Evolutionary conservation across 2,888 invertebrate species (phyloP), one percentile per base, ranked within the genome.

Genomic region (Oxyteleia sp.): DNA sequence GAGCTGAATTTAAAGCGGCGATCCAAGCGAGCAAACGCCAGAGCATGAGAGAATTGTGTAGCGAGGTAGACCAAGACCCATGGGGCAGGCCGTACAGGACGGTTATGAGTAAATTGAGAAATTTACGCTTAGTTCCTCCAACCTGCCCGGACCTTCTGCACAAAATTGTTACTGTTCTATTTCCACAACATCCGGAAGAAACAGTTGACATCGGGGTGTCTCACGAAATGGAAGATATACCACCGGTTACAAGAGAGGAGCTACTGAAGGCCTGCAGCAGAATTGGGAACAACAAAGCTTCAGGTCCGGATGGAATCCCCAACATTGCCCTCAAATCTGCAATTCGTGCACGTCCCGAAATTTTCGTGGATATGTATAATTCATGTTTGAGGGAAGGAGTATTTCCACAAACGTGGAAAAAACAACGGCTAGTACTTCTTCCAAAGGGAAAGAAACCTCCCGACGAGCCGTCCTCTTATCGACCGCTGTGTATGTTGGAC

Each of bases 251-350:
- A 0, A 2, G 45, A 10, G 79, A 71, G 15, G 79, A 85, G 41
- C 26, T 86, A 20, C 11, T 64, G 13, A 38, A 32, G 38, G 86
- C 87, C 1, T 61, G 57, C 7, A 59, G 11, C 5, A 68, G 47
- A 2, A 57, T 84, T 1, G 85, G 81, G 2, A 85, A 80, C 15
- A 64, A 43, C 7, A 88, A 88, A 20, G 84, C 87, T 0, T 84
- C 87, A 7, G 85, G 84, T 0, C 10, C 84, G 61, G 86, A 87
- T 23, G 79, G 69, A 3, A 86, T 88, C 23, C 85, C 85, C 0
- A 85, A 82, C 15, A 32, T 81, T 0, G 82, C 80, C 0, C 18
- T 82, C 0, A 82, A 84, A 29, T 0, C 43, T n/a, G 64, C 5
- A 8, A 32, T 32, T 8, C 32, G 32, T 8, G 2, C 23, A 23